Base-by-base conservation (phyloP, 2,888 invertebrate species). In the Cordylochernes scorpioides region DNA sequence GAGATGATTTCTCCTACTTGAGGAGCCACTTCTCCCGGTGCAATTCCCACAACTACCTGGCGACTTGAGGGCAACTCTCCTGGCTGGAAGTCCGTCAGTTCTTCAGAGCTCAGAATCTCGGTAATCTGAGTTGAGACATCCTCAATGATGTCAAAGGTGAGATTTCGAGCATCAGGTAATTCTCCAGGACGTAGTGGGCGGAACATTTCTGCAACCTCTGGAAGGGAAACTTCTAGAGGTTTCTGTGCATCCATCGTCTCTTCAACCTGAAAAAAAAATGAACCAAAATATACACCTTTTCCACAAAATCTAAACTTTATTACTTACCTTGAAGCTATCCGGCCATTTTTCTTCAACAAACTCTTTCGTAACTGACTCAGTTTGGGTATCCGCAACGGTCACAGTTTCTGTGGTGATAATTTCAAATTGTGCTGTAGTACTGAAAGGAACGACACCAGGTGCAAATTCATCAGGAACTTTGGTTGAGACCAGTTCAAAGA, bases 301-400 rank as follows among this genome's bases (percentile, higher is more conserved):
- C n/a, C n/a, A n/a, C n/a, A n/a, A n/a, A n/a, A n/a, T n/a, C n/a
- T n/a, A n/a, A n/a, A n/a, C n/a, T n/a, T n/a, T n/a, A n/a, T n/a
- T 15, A 25, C 34, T 34, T 37, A 34, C 37, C 37, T 37, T 34
- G 27, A 31, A 32, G 25, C 26, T 27, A 22, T 37, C 37, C 12
- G 32, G 37, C 24, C 29, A 30, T 30, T 34, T 34, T 12, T 28
- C 32, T 18, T 34, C 34, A 18, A 28, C 28, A 7, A 37, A 29
- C 9, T 38, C 38, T n/a, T 30, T 32, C 24, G 38, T 25, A 9
- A 34, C 28, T 10, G 35, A 29, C n/a, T 38, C 32, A 16, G 33
- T 32, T 17, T 24, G 27, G 10, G 35, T 35, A 30, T 38, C n/a
- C n/a, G n/a, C n/a, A n/a, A n/a, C n/a, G n/a, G n/a, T n/a, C n/a